These are phyloP conservation scores for Rhizoglyphus robini DNA, from an alignment of 1,140 invertebrate species.

Conservation along the genomic window DNA sequence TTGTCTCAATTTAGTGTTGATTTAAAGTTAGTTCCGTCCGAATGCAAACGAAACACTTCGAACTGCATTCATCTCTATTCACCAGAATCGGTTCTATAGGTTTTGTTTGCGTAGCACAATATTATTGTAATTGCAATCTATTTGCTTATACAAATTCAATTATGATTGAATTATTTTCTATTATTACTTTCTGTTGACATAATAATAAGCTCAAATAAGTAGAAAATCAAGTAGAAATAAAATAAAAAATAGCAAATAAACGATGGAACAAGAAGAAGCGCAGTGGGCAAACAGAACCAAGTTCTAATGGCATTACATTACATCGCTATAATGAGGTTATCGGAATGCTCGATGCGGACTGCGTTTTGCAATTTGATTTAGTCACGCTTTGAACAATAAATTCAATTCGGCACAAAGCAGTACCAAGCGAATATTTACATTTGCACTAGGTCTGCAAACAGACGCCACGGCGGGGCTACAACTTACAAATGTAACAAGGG, in stretches of 20 bases:
- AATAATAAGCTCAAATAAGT: slow-evolving; percentile 11
- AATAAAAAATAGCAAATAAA: slow-evolving; percentile 2
- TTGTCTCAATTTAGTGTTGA: too few species aligned
- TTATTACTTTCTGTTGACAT: slow-evolving; percentile 5
- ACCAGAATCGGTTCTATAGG: too few species aligned
- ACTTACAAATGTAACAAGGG: neutral
- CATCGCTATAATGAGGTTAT: neutral
- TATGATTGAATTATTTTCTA: slow-evolving; percentile 15
- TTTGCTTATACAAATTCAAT: slow-evolving; percentile 13
- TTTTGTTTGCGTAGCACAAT: too few species aligned
- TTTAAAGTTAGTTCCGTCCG: too few species aligned
- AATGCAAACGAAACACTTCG: too few species aligned
- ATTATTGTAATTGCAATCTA: neutral
- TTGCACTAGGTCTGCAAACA: neutral
- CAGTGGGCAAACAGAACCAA: neutral
- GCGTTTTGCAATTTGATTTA: slow-evolving; percentile 9
- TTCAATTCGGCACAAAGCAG: neutral
- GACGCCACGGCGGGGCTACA: neutral
- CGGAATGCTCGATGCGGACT: neutral
- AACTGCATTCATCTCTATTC: too few species aligned
- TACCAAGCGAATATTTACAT: too few species aligned
- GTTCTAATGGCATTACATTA: slow-evolving; percentile 4
- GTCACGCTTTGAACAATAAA: neutral
- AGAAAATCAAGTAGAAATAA: slow-evolving; percentile 11
- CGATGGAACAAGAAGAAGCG: neutral